Evolutionary conservation across 2,888 invertebrate genomes (phyloP).

Genomic region (Drosophila longiperda): DNA sequence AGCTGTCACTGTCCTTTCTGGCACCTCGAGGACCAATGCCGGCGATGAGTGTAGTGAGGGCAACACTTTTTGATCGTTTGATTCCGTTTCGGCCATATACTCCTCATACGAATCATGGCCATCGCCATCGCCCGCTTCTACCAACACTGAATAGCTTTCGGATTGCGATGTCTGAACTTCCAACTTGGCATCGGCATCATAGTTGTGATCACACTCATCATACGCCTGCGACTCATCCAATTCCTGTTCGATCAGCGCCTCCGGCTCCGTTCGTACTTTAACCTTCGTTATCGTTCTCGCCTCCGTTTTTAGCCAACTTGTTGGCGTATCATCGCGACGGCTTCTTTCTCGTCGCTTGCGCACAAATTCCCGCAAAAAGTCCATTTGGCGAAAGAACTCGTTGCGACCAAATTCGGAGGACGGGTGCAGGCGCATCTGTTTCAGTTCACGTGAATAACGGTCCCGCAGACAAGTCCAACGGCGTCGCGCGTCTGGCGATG

Average conservation of each 20-base stretch:
- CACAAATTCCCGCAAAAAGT: conserved; percentile 81
- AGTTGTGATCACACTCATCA: conserved; percentile 66
- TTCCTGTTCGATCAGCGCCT: conserved; percentile 50
- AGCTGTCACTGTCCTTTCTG: conserved; percentile 6
- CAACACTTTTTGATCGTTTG: conserved; percentile 47
- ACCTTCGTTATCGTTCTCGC: conserved; percentile 35
- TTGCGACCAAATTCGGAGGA: conserved; percentile 74
- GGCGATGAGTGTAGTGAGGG: conserved; percentile 41
- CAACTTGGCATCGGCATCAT: conserved; percentile 58
- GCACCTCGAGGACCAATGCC: conserved; percentile 39
- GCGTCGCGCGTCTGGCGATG: conserved; percentile 74
- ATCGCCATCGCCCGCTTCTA: conserved; percentile 66
- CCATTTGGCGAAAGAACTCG: conserved; percentile 82
- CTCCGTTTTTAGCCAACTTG: conserved; percentile 64
- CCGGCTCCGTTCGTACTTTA: conserved; percentile 31
- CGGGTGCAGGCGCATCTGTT: conserved; percentile 79
- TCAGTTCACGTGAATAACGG: conserved; percentile 84
- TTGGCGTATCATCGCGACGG: conserved; percentile 64
- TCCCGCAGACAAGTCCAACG: conserved; percentile 85
- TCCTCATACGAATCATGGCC: conserved; percentile 56
- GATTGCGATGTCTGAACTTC: conserved; percentile 67
- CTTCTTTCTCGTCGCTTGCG: conserved; percentile 80
- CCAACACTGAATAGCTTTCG: conserved; percentile 68
- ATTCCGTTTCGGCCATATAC: conserved; percentile 44
- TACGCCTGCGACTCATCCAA: conserved; percentile 50